Conservation (phyloP, 2,113 vertebrate species). For the Passerina amoena region DNA sequence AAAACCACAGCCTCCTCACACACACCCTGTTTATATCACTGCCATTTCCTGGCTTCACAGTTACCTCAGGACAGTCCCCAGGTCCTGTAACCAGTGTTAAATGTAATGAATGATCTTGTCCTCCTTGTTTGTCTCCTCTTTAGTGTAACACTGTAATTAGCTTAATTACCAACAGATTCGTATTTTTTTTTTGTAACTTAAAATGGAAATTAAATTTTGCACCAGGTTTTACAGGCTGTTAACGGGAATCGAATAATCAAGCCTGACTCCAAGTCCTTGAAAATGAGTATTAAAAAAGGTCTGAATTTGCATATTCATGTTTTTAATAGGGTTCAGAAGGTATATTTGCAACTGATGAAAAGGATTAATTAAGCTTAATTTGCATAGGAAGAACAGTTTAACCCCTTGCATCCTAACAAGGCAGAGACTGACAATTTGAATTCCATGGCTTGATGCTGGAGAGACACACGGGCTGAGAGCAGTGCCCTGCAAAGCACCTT, state of each 20-base stretch:
- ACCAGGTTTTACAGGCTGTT: conserved; percentile 78
- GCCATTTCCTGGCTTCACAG: neutral
- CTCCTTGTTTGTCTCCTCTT: conserved; percentile 64
- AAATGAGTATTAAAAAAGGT: conserved; percentile 80
- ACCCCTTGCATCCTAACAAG: conserved; percentile 56
- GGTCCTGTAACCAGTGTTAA: conserved; percentile 23
- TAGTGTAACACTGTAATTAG: conserved; percentile 68
- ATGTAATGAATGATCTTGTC: conserved; percentile 59
- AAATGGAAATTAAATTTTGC: conserved; percentile 83
- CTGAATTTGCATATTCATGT: conserved; percentile 83
- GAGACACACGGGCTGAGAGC: neutral
- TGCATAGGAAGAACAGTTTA: conserved; percentile 74
- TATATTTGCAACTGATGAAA: conserved; percentile 81
- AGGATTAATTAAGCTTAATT: conserved; percentile 81
- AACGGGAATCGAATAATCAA: conserved; percentile 82
- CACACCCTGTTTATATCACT: fast-evolving
- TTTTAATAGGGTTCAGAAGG: conserved; percentile 81
- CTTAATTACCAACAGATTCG: conserved; percentile 69
- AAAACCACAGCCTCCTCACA: neutral
- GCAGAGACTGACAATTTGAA: neutral
- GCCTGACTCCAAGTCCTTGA: conserved; percentile 77
- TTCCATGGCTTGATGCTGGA: neutral
- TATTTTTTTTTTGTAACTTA: conserved; percentile 69
- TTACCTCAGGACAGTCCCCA: neutral
- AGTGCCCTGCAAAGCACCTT: neutral